Conservation (phyloP, 2,113 vertebrate genomes). For the Nettapus auritus region DNA sequence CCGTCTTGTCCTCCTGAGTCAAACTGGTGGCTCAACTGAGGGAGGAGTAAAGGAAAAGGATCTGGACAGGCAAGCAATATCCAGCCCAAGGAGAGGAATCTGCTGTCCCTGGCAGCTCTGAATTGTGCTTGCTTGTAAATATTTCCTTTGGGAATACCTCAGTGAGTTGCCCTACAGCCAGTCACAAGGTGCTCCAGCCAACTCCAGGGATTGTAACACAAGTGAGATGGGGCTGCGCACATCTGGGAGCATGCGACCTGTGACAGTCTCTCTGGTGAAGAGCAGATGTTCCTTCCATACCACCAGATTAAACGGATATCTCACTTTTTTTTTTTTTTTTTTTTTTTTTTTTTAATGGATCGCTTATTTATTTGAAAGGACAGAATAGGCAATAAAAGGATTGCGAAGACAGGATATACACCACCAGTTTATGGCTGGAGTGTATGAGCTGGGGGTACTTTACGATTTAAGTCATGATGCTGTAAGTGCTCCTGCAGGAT, state of each 20-base stretch:
- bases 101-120: background rate
- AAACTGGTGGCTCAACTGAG: background rate
- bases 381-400: background rate
- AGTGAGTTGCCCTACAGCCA: rapidly evolving
- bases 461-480: background rate
- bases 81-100: background rate
- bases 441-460: background rate
- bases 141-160: background rate
- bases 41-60: background rate
- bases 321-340: background rate
- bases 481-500: background rate
- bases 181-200: background rate
- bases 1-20: background rate
- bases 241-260: background rate
- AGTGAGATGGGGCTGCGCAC: rapidly evolving
- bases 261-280: background rate
- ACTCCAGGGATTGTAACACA: rapidly evolving
- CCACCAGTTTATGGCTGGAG: background rate
- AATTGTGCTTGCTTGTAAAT: background rate
- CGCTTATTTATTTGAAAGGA: background rate
- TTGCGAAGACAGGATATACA: background rate
- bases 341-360: background rate
- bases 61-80: background rate
- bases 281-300: background rate
- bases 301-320: background rate